Evolutionary conservation across 2,888 invertebrate species (phyloP).

Genomic region (Pristionchus mayeri): DNA sequence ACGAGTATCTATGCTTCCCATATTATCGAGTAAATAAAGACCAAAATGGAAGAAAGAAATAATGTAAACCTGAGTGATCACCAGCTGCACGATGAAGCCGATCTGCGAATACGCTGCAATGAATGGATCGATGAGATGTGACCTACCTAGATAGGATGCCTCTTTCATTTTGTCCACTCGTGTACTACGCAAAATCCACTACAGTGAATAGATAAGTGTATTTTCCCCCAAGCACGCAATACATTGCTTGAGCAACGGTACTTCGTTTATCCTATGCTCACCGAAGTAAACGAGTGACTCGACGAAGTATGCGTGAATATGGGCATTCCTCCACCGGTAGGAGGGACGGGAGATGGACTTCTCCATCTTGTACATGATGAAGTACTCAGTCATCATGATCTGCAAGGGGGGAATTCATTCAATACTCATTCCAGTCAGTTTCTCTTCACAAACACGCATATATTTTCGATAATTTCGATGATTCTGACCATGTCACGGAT

Average conservation of each 20-base stretch:
- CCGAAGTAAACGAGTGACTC: constrained; percentile 60
- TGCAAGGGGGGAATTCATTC: neutral
- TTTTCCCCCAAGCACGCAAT: too few relatives aligned
- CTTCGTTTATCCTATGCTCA: too few relatives aligned
- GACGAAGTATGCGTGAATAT: constrained; percentile 61
- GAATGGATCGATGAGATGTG: neutral
- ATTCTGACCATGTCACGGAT: too few relatives aligned
- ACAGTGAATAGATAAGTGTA: too few relatives aligned
- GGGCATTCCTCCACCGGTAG: constrained; percentile 61
- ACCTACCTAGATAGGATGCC: too few relatives aligned
- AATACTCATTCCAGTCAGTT: too few relatives aligned
- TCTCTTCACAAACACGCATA: too few relatives aligned
- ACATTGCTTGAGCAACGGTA: too few relatives aligned
- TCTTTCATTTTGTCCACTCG: too few relatives aligned
- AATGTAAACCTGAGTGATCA: constrained; percentile 52
- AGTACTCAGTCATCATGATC: constrained; percentile 57
- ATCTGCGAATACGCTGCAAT: constrained; percentile 64
- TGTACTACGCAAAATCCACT: too few relatives aligned
- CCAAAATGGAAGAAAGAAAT: neutral
- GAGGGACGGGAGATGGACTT: constrained; percentile 53
- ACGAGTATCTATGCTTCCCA: neutral
- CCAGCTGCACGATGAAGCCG: constrained; percentile 60
- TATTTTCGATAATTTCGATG: too few relatives aligned
- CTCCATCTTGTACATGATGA: constrained; percentile 58
- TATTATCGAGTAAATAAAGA: neutral